Conservation (phyloP, 1,140 invertebrate genomes). For the Ditylenchus dipsaci region DNA sequence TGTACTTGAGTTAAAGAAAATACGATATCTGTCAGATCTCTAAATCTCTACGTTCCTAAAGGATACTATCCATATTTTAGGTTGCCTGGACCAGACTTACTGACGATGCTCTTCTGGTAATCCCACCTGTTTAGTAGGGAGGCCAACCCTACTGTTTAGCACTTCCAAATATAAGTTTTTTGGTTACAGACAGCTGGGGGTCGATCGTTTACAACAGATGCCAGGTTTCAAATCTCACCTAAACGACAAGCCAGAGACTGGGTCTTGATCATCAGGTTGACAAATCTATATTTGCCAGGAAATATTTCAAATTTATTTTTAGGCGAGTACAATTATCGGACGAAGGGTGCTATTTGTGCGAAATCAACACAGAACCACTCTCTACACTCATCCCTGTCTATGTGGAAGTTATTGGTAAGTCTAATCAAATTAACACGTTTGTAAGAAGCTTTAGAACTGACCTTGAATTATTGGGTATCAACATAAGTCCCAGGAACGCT, state of each 20-base stretch:
- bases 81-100: slow-evolving; percentile 31
- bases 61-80: slow-evolving; percentile 6
- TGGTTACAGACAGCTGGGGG: slow-evolving; percentile 15
- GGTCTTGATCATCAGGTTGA: slow-evolving; percentile 26
- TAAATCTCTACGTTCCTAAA: too few species aligned
- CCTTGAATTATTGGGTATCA: too few species aligned
- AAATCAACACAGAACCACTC: slow-evolving; percentile 33
- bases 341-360: slow-evolving; percentile 33
- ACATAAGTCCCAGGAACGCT: too few species aligned
- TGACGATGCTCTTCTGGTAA: slow-evolving; percentile 27
- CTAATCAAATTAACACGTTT: background rate
- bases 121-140: too few species aligned
- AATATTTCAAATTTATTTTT: background rate
- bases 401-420: slow-evolving; percentile 19
- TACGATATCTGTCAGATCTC: too few species aligned
- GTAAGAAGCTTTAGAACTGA: background rate
- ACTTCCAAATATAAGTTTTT: too few species aligned
- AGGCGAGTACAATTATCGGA: slow-evolving; percentile 23
- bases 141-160: too few species aligned
- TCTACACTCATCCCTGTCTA: slow-evolving; percentile 26
- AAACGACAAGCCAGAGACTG: slow-evolving; percentile 24
- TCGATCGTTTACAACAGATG: slow-evolving; percentile 27
- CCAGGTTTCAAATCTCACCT: slow-evolving; percentile 26
- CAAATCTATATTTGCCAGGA: slow-evolving; percentile 5
- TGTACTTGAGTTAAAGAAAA: too few species aligned